These are phyloP conservation scores for Plecotus auritus DNA, from an alignment of 2,113 vertebrate species.

Conservation along the genomic window DNA sequence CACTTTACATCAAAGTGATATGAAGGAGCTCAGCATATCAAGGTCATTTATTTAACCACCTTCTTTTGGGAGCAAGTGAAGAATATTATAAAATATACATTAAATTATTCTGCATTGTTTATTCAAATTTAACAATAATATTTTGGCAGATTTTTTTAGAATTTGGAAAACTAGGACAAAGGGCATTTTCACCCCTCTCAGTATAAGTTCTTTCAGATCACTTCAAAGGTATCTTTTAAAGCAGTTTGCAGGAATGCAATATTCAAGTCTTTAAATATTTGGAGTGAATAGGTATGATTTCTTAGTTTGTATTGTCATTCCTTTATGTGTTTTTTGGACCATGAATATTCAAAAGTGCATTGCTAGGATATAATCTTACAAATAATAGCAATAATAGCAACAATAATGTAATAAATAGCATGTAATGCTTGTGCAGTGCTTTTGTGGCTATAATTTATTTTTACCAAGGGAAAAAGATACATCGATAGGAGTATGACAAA, in stretches of 20 bases:
- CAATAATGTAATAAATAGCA: background rate
- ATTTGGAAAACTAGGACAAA: slow-evolving; percentile 3
- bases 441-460: slow-evolving; percentile 22
- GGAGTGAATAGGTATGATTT: background rate
- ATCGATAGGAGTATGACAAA: background rate
- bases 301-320: slow-evolving; percentile 22
- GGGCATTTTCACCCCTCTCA: background rate
- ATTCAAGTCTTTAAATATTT: slow-evolving; percentile 20
- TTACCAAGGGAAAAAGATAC: background rate
- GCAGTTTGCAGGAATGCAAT: background rate
- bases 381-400: background rate
- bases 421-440: background rate
- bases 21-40: background rate
- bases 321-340: background rate
- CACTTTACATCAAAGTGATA: background rate
- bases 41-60: slow-evolving; percentile 5
- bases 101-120: background rate
- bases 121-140: background rate
- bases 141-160: slow-evolving; percentile 7
- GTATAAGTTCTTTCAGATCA: background rate
- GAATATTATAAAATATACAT: background rate
- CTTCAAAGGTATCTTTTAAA: slow-evolving; percentile 30
- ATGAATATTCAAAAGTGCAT: background rate
- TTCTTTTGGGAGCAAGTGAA: background rate
- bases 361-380: background rate